These are phyloP conservation scores for Periophthalmus magnuspinnatus DNA, from an alignment of 2,797 vertebrate species.

Conservation along the genomic window DNA sequence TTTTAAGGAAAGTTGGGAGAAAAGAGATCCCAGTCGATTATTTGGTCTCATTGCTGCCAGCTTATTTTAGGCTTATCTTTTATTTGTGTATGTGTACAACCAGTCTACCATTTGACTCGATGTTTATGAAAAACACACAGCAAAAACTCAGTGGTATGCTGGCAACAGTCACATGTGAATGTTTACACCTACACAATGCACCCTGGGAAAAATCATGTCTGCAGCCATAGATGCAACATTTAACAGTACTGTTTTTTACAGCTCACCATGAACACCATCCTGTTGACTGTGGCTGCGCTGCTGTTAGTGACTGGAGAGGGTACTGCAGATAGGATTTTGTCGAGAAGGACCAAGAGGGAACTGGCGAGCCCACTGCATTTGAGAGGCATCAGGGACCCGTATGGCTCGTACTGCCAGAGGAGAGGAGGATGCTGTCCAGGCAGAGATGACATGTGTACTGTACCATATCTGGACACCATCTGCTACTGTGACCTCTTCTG, in stretches of 20 bases:
- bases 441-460: slow-evolving; percentile 86
- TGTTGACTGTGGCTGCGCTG: slow-evolving; percentile 61
- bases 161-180: slow-evolving; percentile 42
- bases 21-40: slow-evolving; percentile 35
- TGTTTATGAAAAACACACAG: slow-evolving; percentile 26
- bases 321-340: slow-evolving; percentile 46
- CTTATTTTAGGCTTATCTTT: slow-evolving; percentile 32
- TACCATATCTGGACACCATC: slow-evolving; percentile 92
- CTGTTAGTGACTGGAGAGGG: slow-evolving; percentile 64
- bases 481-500: slow-evolving; percentile 99
- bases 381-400: slow-evolving; percentile 86
- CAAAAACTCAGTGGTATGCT: slow-evolving; percentile 18
- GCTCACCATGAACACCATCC: slow-evolving; percentile 66
- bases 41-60: slow-evolving; percentile 34
- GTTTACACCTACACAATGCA: slow-evolving; percentile 27
- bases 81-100: slow-evolving; percentile 18
- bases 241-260: slow-evolving; percentile 32
- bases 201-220: not conserved
- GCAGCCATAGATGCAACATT: not conserved
- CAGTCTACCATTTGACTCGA: slow-evolving; percentile 12
- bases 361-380: slow-evolving; percentile 84
- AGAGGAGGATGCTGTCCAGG: slow-evolving; percentile 88
- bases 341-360: slow-evolving; percentile 81
- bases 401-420: slow-evolving; percentile 87
- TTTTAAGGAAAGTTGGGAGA: slow-evolving; percentile 36